Percentiles rank a stretch among this genome's conserved stretches.
Evolutionary conservation across 2,888 invertebrate species (phyloP).

Genomic region (Listrodromus nycthemerus): DNA sequence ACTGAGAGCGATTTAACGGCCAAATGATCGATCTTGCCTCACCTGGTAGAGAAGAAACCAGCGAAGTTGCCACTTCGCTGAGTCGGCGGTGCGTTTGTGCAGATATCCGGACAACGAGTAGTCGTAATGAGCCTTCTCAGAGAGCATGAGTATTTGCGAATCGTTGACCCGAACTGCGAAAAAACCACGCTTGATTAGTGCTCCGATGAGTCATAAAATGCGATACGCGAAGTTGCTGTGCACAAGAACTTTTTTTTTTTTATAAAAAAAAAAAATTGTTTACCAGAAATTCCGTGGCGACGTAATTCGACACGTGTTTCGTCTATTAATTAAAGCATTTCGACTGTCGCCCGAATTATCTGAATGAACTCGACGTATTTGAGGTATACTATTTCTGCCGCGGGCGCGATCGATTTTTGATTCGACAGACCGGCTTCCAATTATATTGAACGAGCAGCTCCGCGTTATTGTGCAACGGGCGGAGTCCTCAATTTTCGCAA

Average conservation of each 20-base stretch:
- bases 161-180: conserved; percentile 91
- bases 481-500: not conserved
- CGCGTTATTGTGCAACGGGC: not conserved
- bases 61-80: conserved; percentile 94
- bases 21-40: conserved; percentile 73
- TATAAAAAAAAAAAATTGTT: not conserved
- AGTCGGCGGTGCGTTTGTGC: conserved; percentile 94
- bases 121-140: conserved; percentile 94
- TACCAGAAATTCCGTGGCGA: not conserved
- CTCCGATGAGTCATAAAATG: not conserved
- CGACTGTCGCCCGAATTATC: not conserved
- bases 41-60: conserved; percentile 94
- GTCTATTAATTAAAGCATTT: not conserved
- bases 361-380: not conserved
- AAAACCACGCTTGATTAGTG: conserved; percentile 30
- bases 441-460: not conserved
- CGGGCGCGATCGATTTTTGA: not conserved
- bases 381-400: not conserved
- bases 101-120: conserved; percentile 93
- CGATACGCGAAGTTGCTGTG: not conserved
- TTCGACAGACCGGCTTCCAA: not conserved
- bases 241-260: conserved; percentile 9
- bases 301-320: not conserved
- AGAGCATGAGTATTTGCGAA: conserved; percentile 92
- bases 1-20: not conserved